Conservation (phyloP, 2,113 vertebrate genomes). For the Gadus chalcogrammus region DNA sequence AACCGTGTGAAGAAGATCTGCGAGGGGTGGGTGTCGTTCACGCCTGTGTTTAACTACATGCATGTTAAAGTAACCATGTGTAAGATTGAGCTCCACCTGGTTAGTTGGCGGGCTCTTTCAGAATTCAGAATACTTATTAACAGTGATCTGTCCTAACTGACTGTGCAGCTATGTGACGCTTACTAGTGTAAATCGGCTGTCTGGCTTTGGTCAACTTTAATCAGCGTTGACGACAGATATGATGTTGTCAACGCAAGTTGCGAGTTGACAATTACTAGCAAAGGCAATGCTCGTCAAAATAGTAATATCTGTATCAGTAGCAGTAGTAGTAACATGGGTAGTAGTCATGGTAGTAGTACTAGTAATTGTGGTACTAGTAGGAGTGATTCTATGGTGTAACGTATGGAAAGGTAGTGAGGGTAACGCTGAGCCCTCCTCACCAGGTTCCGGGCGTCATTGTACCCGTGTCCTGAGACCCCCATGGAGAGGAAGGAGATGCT, state of each 20-base stretch:
- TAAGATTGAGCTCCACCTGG: background rate
- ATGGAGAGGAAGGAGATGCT: slow-evolving; percentile 97
- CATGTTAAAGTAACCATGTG: background rate
- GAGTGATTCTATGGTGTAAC: background rate
- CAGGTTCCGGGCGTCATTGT: slow-evolving; percentile 95
- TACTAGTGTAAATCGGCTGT: too few species aligned
- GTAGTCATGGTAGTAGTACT: background rate
- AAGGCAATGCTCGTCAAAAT: too few species aligned
- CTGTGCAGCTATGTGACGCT: too few species aligned
- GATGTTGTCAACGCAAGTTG: too few species aligned
- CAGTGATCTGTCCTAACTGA: too few species aligned
- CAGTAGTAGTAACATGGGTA: too few species aligned
- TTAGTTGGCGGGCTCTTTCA: background rate
- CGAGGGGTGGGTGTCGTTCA: slow-evolving; percentile 81
- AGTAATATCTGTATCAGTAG: too few species aligned
- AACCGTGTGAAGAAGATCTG: slow-evolving; percentile 99
- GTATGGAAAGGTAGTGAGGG: background rate
- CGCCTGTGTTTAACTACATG: background rate
- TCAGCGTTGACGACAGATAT: too few species aligned
- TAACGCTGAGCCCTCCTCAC: background rate
- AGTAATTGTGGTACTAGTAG: background rate
- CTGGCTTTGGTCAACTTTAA: too few species aligned
- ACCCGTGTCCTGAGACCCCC: slow-evolving; percentile 95
- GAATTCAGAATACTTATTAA: background rate
- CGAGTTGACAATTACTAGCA: too few species aligned